Base-by-base conservation (phyloP, 2,113 vertebrate species). In the Myocastor coypus region DNA sequence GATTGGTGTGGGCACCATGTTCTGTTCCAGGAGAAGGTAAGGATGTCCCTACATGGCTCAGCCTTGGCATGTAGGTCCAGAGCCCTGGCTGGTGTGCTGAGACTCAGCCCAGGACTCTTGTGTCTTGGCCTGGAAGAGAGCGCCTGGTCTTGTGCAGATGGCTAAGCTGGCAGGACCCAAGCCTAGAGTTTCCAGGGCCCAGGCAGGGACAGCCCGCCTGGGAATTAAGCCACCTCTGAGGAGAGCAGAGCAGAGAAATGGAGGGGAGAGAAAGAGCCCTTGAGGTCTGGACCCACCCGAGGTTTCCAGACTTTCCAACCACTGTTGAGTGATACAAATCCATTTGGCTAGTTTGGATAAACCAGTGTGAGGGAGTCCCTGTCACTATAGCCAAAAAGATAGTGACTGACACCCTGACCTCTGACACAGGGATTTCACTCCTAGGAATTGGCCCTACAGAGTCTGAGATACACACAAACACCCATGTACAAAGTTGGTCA, bases 401-500 rank as follows among this genome's bases (percentile, higher is more conserved):
- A 40, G n/a, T 71, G 61, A 68, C 64, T 22, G 26, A 30, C 64
- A 22, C 57, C 11, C 30, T 63, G 7, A 3, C 17, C 14, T 92
- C 89, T 61, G 64, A n/a, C 86, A 30, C 37, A 71, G 66, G 95
- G 66, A 87, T 83, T 61, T 61, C 80, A 78, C 64, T 86, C 68
- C 90, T 50, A 89, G 68, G 68, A 91, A 89, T 95, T 32, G 78
- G 28, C 50, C 26, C 20, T 50, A 30, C 91, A 16, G 68, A 92
- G 24, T 57, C 34, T 37, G 55, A 83, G 52, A 78, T 32, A 28
- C 42, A 50, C 28, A 32, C 75, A 19, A 78, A 52, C 1, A 6
- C 32, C 4, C 9, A 13, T 30, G 42, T 14, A 19, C 46, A 52
- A 26, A 52, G 28, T 32, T 78, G 75, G 40, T 24, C 24, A 6